Base-by-base conservation (phyloP, 2,888 invertebrate species). In the Crematogaster levior region DNA sequence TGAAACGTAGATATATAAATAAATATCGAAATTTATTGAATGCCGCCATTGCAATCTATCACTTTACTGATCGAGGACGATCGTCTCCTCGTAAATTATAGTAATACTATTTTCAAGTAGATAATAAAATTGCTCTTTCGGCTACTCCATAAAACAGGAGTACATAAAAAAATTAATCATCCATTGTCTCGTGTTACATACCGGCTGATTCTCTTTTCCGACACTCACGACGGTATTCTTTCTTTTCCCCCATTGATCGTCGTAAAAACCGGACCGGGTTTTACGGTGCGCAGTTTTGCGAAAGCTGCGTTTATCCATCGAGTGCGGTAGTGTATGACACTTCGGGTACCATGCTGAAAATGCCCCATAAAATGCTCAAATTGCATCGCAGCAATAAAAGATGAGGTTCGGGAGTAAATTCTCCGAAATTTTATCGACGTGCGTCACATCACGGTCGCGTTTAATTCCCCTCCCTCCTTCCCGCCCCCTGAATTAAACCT, bases 321-420 rank as follows among this genome's bases (percentile, higher is more conserved):
- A 68, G 53, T 27, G 56, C 66, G 63, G 65, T 58, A 51, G 75
- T 72, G 75, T 82, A 82, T 86, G 83, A 85, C 85, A 85, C 85
- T 83, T 83, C 48, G 66, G 82, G 68, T 46, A 18, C 24, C 56
- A 66, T 34, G 63, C 70, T 60, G 84, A 80, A 63, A 86, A 85
- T 46, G 66, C 58, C 51, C 53, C 66, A 70, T 86, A 86, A 86
- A 86, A 73, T 27, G 73, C 74, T 81, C 48, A 81, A 86, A 86
- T 85, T 85, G 74, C 86, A 63, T 83, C 81, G 53, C 58, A 24
- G 68, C 83, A 85, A 85, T 86, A 85, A 85, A 86, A 85, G 82
- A 86, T 83, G 86, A 85, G 77, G 46, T 63, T 48, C 73, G 70
- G 5, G 75, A 61, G 51, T 61, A 77, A 77, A 66, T 66, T 37